Evolutionary conservation across 2,797 vertebrate genomes (phyloP), one percentile per base, ranked within the genome.

Genomic region (Chaenodraco wilsoni): DNA sequence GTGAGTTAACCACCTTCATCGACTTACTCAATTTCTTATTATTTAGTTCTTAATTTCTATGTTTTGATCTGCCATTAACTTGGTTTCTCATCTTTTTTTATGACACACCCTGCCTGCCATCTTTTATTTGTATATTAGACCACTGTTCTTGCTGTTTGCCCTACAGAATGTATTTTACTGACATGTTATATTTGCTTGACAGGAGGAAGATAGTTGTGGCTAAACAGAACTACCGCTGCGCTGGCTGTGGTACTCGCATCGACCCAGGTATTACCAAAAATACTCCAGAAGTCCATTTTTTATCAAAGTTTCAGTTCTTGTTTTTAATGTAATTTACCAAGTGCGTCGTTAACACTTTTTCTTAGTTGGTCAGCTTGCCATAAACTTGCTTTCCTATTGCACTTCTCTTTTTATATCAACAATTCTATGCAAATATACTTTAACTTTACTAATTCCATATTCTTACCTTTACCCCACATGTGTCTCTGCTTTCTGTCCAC

Each of bases 201-300:
- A 99, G 98, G 94, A 98, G 96, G 87, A 99, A 99, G 80, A 94
- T 97, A 37, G 91, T 97, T 0, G 96, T 99, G 51, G 95, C 96
- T 17, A 99, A 98, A 87, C 98, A 99, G 93, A 99, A 98, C 92
- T 98, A 97, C 83, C 95, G 97, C 58, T 99, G 98, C 58, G 98
- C 98, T 1, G 98, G 98, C 13, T 99, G 98, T 71, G 98, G 98
- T 59, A 99, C 95, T 81, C 95, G 96, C 51, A 94, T 96, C 0
- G 98, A 99, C 69, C 97, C 96, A 76, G 98, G 98, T 98, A 91
- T 90, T 64, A 63, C 4, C 17, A 65, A 5, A 10, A 52, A 49
- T 27, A 23, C 9, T 15, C 1, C 48, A 72, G 8, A 37, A 2
- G 40, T 65, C 12, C 10, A 5, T 37, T 27, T 27, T 27, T 27